Percentiles rank a stretch among this genome's conserved stretches.
Evolutionary conservation across 2,797 vertebrate genomes (phyloP).

Genomic region (Crocidura indochinensis): DNA sequence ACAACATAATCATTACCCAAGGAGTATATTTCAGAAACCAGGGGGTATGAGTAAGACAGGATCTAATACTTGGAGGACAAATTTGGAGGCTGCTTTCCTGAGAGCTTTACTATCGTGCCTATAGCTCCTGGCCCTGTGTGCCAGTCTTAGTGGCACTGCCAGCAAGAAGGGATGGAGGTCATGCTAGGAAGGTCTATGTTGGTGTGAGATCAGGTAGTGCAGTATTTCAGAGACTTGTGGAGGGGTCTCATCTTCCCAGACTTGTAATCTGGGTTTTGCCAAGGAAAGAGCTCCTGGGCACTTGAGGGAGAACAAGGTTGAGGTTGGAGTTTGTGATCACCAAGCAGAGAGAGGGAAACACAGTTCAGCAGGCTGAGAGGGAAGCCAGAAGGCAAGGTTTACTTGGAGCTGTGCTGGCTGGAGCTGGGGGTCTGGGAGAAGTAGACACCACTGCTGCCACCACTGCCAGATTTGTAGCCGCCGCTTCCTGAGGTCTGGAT

Average conservation of each 20-base stretch:
- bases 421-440: slow-evolving; percentile 70
- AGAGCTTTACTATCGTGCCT: neutral
- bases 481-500: slow-evolving; percentile 40
- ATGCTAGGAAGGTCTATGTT: neutral
- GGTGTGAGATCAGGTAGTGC: neutral
- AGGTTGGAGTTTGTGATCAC: neutral
- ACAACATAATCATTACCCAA: slow-evolving; percentile 15
- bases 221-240: neutral
- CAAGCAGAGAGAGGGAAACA: neutral
- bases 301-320: neutral
- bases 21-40: neutral
- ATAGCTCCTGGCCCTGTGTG: too few species aligned
- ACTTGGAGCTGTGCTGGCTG: slow-evolving; percentile 67
- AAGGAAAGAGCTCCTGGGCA: slow-evolving; percentile 45
- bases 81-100: neutral
- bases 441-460: neutral
- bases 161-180: neutral
- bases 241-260: neutral
- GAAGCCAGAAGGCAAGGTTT: neutral
- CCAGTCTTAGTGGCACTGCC: too few species aligned
- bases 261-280: neutral
- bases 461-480: slow-evolving; percentile 43
- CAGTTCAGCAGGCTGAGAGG: neutral
- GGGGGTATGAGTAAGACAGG: neutral
- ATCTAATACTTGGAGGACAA: neutral